Base-by-base conservation (phyloP, 2,888 invertebrate genomes). In the Pseudanteris insignis region DNA sequence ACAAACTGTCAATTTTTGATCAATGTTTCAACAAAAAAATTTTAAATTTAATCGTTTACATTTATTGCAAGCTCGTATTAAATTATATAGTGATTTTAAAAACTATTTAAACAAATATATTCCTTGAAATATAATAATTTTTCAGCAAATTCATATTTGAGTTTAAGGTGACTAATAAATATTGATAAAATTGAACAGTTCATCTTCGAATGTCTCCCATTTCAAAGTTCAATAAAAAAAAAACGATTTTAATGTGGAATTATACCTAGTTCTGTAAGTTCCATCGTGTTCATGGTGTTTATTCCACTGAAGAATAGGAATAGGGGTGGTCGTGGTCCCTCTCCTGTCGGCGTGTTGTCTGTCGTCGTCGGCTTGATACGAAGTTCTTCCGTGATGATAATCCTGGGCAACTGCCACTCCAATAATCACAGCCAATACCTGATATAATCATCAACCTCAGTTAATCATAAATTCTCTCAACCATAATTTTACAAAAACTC, bases 281-380 rank as follows among this genome's bases (percentile, higher is more conserved):
- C 92, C 92, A 81, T 91, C 91, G 65, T 86, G 88, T 64, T 89
- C 89, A 75, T 92, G 91, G 33, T 67, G 89, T 75, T 92, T 91
- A 73, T 91, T 90, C 78, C 90, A 91, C 67, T 86, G 84, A 60
- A 92, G 85, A 74, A 92, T 92, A 10, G 92, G 92, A 68, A 92
- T 89, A 78, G 82, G 88, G n/a, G 91, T 91, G 59, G 90, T 88
- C 10, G 86, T 85, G 10, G 86, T 85, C 2, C 55, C 44, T 15
- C 53, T 41, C 36, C 66, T 65, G 38, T 48, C 34, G 24, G 66
- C 64, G n/a, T 29, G 38, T 29, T 65, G 34, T 14, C 63, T 63
- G 26, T 65, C 59, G 2, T 63, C 60, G n/a, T 61, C 59, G 12
- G 64, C 63, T 13, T 61, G 61, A 47, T 66, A 66, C 26, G 63